These are phyloP conservation scores for Chrysolina haemoptera DNA, from an alignment of 2,888 invertebrate species.

Conservation along the genomic window DNA sequence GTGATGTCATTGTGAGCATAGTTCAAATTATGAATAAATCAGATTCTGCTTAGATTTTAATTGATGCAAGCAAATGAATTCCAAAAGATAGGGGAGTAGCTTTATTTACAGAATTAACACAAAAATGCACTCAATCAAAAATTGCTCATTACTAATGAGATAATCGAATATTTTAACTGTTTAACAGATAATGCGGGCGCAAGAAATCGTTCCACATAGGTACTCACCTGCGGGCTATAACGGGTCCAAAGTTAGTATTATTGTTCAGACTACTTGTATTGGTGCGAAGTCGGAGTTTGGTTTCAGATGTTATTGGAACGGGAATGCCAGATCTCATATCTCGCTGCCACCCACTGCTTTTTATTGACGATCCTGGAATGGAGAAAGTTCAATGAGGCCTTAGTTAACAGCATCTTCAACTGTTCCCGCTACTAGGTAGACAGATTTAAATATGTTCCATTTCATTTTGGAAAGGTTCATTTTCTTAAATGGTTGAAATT, in stretches of 20 bases:
- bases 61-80: background rate
- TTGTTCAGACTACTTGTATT: constrained; percentile 39
- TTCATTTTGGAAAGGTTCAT: too few species aligned
- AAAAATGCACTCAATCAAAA: constrained; percentile 2
- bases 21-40: too few species aligned
- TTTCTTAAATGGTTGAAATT: too few species aligned
- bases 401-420: background rate
- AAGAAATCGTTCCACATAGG: constrained; percentile 18
- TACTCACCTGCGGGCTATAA: constrained; percentile 58
- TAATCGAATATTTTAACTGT: constrained; percentile 3
- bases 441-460: too few species aligned
- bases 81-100: background rate
- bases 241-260: constrained; percentile 49
- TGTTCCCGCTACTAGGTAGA: too few species aligned
- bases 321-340: constrained; percentile 67
- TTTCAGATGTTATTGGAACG: constrained; percentile 61
- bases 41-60: too few species aligned
- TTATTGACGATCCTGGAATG: constrained; percentile 55
- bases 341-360: constrained; percentile 59
- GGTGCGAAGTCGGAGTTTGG: constrained; percentile 56
- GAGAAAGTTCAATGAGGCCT: background rate
- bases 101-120: too few species aligned
- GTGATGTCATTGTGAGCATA: too few species aligned
- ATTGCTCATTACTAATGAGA: background rate
- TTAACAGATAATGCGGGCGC: constrained; percentile 17